phyloP scores from a whole-genome alignment of 2,888 invertebrate genomes.

The Melinaea marsaeus region DNA sequence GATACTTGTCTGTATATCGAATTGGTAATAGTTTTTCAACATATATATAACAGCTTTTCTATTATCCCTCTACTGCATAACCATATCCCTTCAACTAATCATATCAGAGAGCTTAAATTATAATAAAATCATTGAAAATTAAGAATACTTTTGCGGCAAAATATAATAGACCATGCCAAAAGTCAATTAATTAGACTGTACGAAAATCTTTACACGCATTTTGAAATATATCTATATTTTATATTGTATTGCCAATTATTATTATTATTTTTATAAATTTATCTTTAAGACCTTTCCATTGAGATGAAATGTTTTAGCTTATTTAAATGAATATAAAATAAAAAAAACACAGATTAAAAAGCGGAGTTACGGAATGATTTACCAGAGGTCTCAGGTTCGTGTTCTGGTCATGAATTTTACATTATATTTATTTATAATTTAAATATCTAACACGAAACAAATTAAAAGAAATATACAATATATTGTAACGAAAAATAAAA shows the following conservation, averaged over 20 bases:
- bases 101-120: slow-evolving; percentile 50
- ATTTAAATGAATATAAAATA: too few species aligned
- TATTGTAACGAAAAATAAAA: too few species aligned
- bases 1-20: slow-evolving; percentile 33
- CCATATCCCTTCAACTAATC: slow-evolving; percentile 50
- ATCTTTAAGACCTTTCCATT: slow-evolving; percentile 5
- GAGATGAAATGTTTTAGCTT: not conserved
- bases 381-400: too few species aligned
- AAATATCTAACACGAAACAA: too few species aligned
- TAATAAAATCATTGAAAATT: slow-evolving; percentile 12
- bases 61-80: slow-evolving; percentile 11
- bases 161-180: slow-evolving; percentile 54
- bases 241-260: slow-evolving; percentile 40
- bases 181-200: slow-evolving; percentile 69
- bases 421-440: too few species aligned
- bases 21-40: slow-evolving; percentile 16
- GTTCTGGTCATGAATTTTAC: too few species aligned
- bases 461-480: too few species aligned
- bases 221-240: slow-evolving; percentile 52
- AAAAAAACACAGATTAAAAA: too few species aligned
- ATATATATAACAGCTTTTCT: slow-evolving; percentile 20
- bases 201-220: slow-evolving; percentile 46
- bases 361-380: too few species aligned
- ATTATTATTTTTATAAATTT: slow-evolving; percentile 25
- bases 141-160: slow-evolving; percentile 38